Percentiles rank a stretch among this genome's conserved stretches.
Evolutionary conservation across 2,888 invertebrate species (phyloP).

Genomic region (Cheilosia scutellata): DNA sequence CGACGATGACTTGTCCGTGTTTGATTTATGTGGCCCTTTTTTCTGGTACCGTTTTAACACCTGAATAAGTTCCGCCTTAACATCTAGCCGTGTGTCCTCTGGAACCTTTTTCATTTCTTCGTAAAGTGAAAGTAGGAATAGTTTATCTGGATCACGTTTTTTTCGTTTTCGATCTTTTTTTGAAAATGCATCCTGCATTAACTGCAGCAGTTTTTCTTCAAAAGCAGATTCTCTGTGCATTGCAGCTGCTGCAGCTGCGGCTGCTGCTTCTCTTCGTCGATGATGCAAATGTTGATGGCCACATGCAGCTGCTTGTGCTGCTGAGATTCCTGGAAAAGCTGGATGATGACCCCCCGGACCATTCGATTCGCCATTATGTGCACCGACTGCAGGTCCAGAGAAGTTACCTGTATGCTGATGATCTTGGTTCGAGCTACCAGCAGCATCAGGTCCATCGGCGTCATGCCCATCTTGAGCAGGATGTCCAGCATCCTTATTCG

Average conservation of each 20-base stretch:
- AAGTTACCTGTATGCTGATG: slow-evolving; percentile 80
- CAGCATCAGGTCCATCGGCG: slow-evolving; percentile 81
- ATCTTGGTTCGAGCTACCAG: slow-evolving; percentile 81
- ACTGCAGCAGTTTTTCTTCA: slow-evolving; percentile 82
- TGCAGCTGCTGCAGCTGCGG: slow-evolving; percentile 77
- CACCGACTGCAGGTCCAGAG: slow-evolving; percentile 78
- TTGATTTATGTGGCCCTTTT: slow-evolving; percentile 78
- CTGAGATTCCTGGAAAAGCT: slow-evolving; percentile 78
- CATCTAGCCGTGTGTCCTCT: slow-evolving; percentile 82
- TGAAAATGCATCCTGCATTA: slow-evolving; percentile 83
- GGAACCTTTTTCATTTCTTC: slow-evolving; percentile 83
- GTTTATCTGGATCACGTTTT: slow-evolving; percentile 82
- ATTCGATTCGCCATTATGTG: slow-evolving; percentile 78
- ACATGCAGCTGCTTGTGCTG: slow-evolving; percentile 47
- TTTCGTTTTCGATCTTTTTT: slow-evolving; percentile 83
- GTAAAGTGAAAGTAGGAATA: slow-evolving; percentile 81
- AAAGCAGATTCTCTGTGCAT: slow-evolving; percentile 81
- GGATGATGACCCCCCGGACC: slow-evolving; percentile 80
- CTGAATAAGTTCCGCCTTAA: slow-evolving; percentile 82
- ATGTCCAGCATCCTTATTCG: slow-evolving; percentile 79
- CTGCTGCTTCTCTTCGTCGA: slow-evolving; percentile 63
- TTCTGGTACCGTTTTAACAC: slow-evolving; percentile 83
- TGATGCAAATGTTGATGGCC: slow-evolving; percentile 70
- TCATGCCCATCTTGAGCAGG: slow-evolving; percentile 82
- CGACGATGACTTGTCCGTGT: slow-evolving; percentile 57